Conservation (phyloP, 1,140 invertebrate genomes). For the Temnothorax curvispinosus region DNA sequence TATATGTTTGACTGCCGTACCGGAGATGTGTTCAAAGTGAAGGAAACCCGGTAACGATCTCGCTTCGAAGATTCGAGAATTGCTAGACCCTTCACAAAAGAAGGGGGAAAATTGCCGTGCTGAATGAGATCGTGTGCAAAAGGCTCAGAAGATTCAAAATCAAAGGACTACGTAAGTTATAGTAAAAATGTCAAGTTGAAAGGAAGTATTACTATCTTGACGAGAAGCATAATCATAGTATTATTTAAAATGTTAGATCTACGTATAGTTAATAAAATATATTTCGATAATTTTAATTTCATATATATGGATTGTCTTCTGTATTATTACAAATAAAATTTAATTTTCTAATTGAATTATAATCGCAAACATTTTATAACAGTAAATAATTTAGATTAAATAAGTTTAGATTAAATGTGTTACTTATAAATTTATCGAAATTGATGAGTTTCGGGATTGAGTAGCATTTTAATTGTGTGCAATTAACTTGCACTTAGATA, state of each 20-base stretch:
- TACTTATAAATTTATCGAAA: constrained; percentile 3
- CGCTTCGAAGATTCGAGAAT: constrained; percentile 29
- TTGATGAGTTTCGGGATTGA: neutral
- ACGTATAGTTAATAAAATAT: neutral
- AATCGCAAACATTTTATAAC: neutral
- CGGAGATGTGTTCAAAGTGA: constrained; percentile 39
- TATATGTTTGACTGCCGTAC: constrained; percentile 10
- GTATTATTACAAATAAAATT: neutral
- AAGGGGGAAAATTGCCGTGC: constrained; percentile 19
- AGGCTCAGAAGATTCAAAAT: constrained; percentile 15
- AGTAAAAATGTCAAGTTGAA: constrained; percentile 23
- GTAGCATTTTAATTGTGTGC: neutral
- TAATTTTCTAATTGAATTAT: neutral
- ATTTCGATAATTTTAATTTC: no score
- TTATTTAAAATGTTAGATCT: neutral
- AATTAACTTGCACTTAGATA: constrained; percentile 25
- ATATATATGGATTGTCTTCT: neutral
- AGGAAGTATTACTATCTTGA: neutral
- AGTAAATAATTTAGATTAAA: neutral
- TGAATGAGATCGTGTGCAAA: constrained; percentile 24
- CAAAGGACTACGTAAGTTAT: neutral
- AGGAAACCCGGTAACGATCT: constrained; percentile 24
- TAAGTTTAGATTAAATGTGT: neutral
- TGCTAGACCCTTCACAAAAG: constrained; percentile 31
- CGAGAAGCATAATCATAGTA: neutral